Evolutionary conservation across 2,797 vertebrate species (phyloP).

Genomic region (Microcaecilia unicolor): DNA sequence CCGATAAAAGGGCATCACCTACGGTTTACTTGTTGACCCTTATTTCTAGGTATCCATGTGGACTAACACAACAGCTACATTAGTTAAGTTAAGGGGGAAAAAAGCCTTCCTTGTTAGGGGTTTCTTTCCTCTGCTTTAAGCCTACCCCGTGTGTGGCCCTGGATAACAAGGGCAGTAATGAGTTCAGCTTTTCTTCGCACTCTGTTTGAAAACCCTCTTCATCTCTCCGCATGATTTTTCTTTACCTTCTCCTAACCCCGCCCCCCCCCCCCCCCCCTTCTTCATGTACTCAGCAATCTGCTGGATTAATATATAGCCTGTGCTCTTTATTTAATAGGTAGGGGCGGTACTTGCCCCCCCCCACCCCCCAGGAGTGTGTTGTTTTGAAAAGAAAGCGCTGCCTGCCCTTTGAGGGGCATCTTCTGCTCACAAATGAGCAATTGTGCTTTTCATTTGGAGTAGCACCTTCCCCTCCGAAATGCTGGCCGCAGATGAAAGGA

Average conservation of each 20-base stretch:
- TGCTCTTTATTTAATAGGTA: slow-evolving; percentile 50
- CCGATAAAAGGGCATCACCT: too few relatives aligned
- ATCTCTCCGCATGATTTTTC: slow-evolving; percentile 29
- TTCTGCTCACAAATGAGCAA: slow-evolving; percentile 63
- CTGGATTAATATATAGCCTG: slow-evolving; percentile 53
- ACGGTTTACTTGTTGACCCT: too few relatives aligned
- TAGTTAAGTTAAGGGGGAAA: too few relatives aligned
- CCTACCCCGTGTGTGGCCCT: too few relatives aligned
- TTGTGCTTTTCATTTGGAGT: slow-evolving; percentile 63
- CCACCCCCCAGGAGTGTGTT: slow-evolving; percentile 43
- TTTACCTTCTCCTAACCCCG: too few relatives aligned
- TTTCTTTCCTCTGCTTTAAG: too few relatives aligned
- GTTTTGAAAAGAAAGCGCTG: slow-evolving; percentile 36
- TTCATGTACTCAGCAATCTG: slow-evolving; percentile 43
- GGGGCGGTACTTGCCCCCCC: slow-evolving; percentile 42
- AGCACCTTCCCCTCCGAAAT: slow-evolving; percentile 44
- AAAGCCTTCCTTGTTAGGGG: too few relatives aligned
- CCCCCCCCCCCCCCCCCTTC: too few relatives aligned
- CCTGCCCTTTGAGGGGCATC: slow-evolving; percentile 46
- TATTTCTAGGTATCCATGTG: too few relatives aligned
- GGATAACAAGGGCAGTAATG: too few relatives aligned
- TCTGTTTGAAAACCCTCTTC: slow-evolving; percentile 42
- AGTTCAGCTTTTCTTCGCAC: slow-evolving; percentile 14
- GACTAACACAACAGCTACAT: too few relatives aligned
- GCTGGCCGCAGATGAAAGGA: slow-evolving; percentile 65